Base-by-base conservation (phyloP, 2,888 invertebrate species). In the Crioceris asparagi region DNA sequence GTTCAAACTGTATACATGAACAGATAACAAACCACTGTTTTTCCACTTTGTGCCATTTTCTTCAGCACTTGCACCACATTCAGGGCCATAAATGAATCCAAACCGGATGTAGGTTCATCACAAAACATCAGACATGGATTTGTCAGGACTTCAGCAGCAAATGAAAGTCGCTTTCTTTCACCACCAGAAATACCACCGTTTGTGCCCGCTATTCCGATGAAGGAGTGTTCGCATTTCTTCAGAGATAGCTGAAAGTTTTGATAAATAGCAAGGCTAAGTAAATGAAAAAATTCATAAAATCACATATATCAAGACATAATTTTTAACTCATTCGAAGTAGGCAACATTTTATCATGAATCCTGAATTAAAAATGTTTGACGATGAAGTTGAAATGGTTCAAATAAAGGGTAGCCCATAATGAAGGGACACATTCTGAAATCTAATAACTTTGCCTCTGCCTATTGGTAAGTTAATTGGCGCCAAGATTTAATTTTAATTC, bases 31-130 rank as follows among this genome's bases (percentile, higher is more conserved):
- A 94, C 74, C 36, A 94, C 81, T 0, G 92, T 92, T 67, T 90
- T 91, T 16, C 92, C 90, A 51, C 79, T 80, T 52, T 75, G 75
- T 1, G 84, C 79, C 38, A 85, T 64, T 25, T 76, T 72, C 62
- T 83, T 84, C 27, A 85, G 65, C 32, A 75, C 83, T 62, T 83
- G 80, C 12, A 92, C 79, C 2, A 96, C 90, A 62, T 85, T 92
- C 57, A 87, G 82, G 0, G 97, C 96, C 91, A 94, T 96, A 56
- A 86, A 94, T 0, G 94, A 92, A 64, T 97, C 97, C 39, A 97
- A 33, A 32, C 52, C 52, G 0, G 93, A 93, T 0, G 96, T 97
- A 0, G 96, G 96, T 56, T 97, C 97, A 56, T 97, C 97, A 60
- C 94, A 94, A 60, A 97, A 91, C 74, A 97, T 78, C 29, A 97